Conservation (phyloP, 2,888 invertebrate species). For the Lasioglossum vierecki region DNA sequence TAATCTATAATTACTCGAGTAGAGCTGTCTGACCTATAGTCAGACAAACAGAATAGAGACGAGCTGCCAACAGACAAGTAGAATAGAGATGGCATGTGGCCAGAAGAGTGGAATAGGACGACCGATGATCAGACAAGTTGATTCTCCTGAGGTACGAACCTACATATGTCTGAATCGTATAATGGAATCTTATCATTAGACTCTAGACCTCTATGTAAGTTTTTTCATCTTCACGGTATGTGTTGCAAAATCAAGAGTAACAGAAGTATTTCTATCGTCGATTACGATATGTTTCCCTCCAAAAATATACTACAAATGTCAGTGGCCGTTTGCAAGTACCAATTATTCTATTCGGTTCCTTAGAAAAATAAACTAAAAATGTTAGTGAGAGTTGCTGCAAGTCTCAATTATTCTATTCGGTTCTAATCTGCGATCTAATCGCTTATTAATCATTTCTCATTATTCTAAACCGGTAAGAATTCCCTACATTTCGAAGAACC, state of each 20-base stretch:
- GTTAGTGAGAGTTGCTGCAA: not conserved
- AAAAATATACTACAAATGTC: not conserved
- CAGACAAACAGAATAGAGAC: not conserved
- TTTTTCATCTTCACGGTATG: not conserved
- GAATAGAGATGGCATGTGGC: not conserved
- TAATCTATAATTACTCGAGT: not conserved
- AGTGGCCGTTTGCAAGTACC: not conserved
- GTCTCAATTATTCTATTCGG: no score
- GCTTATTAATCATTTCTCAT: not conserved
- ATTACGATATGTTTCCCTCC: not conserved
- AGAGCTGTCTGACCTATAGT: not conserved
- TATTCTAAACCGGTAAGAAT: not conserved
- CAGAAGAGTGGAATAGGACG: not conserved
- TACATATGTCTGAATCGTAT: not conserved
- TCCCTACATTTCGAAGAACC: not conserved
- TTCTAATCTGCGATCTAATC: no score
- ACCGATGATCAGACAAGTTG: not conserved
- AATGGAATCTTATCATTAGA: not conserved
- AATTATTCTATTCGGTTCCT: no score
- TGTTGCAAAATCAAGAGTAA: not conserved
- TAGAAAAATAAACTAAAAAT: not conserved
- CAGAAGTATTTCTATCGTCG: not conserved
- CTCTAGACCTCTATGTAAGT: not conserved
- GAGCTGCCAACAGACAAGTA: slow-evolving; percentile 5
- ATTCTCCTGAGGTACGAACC: not conserved